Percentiles rank a stretch among this genome's conserved stretches.
Evolutionary conservation across 1,140 invertebrate species (phyloP).

Genomic region (Lepidotrigona ventralis): DNA sequence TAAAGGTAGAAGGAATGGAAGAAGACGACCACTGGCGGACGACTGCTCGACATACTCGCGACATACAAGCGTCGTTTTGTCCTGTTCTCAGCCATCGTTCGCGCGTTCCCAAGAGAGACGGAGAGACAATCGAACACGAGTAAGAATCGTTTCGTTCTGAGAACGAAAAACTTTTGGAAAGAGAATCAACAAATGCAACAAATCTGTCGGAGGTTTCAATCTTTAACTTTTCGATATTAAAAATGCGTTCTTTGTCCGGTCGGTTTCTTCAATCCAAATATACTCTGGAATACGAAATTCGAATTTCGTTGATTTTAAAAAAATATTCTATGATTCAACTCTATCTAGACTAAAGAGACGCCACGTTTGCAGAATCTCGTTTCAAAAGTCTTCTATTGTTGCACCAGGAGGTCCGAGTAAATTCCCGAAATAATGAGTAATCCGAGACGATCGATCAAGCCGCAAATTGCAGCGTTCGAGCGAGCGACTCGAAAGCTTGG

Average conservation of each 20-base stretch:
- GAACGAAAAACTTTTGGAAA: not conserved
- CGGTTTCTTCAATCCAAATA: too few relatives aligned
- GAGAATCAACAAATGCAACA: not conserved
- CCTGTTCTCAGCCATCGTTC: not conserved
- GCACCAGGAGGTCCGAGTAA: too few relatives aligned
- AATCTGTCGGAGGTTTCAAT: not conserved
- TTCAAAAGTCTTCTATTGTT: not conserved
- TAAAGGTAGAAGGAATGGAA: conserved; percentile 5
- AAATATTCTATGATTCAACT: too few relatives aligned
- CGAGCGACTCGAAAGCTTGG: not conserved
- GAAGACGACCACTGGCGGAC: too few relatives aligned
- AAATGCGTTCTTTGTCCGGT: too few relatives aligned
- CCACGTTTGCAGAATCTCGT: too few relatives aligned
- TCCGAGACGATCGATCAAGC: not conserved
- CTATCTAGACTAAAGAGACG: too few relatives aligned
- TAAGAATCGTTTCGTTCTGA: not conserved
- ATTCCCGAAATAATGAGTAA: not conserved
- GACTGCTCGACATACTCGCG: not conserved
- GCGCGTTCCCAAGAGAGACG: too few relatives aligned
- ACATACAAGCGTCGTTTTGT: not conserved
- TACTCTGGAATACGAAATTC: too few relatives aligned
- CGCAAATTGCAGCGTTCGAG: not conserved
- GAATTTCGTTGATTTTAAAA: too few relatives aligned
- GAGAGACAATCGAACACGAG: not conserved
- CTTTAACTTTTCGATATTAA: not conserved